Conservation (phyloP, 2,113 vertebrate genomes). For the Actinemys pallida region DNA sequence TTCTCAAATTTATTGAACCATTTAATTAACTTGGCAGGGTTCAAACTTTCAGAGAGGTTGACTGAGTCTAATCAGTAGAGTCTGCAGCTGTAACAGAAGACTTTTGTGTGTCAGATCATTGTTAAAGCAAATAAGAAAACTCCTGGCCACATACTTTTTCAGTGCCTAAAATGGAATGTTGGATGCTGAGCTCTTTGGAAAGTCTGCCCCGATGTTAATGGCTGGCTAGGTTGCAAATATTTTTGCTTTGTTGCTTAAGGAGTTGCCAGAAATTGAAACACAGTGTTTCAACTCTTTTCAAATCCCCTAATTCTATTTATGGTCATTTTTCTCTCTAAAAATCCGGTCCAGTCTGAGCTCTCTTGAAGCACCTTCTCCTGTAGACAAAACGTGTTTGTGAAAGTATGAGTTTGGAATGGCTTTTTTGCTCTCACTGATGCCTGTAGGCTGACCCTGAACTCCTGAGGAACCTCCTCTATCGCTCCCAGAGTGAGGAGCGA, state of each 20-base stretch:
- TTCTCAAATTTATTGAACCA: conserved; percentile 65
- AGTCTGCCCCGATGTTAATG: neutral
- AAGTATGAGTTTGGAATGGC: neutral
- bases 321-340: neutral
- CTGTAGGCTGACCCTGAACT: neutral
- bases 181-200: neutral
- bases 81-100: conserved; percentile 61
- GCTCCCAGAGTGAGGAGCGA: no score
- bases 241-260: neutral
- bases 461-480: no score
- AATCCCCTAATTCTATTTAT: neutral
- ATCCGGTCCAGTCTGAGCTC: neutral
- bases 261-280: neutral
- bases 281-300: neutral
- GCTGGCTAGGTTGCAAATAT: neutral
- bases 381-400: neutral
- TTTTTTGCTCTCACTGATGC: neutral
- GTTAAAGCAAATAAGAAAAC: conserved; percentile 64
- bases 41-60: conserved; percentile 69
- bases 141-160: neutral
- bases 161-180: neutral
- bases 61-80: conserved; percentile 73
- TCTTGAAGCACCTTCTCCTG: neutral
- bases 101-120: conserved; percentile 58
- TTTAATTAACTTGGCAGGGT: conserved; percentile 75